Evolutionary conservation across 2,888 invertebrate genomes (phyloP), one percentile per base, ranked within the genome.

Genomic region (Tachystola acroxantha): DNA sequence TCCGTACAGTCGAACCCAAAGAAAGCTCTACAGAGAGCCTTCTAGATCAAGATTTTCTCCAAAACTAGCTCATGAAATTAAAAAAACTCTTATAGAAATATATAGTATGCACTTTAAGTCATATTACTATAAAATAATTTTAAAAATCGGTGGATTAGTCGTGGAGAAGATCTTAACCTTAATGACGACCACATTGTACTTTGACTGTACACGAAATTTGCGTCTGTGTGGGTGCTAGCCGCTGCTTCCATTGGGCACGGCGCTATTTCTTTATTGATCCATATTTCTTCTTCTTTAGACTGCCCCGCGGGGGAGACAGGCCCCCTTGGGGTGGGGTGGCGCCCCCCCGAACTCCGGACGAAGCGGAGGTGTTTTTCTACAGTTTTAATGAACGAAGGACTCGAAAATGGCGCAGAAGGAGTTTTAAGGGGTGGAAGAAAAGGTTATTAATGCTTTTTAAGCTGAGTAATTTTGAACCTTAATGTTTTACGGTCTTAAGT

Each of bases 261-360:
- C 68, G 85, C 84, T 73, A 86, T 86, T 87, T 87, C 87, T 87
- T 87, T 87, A 87, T 87, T 82, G 87, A 87, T 87, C 87, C 87
- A 87, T 87, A 87, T 87, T 87, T 87, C 87, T 87, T 87, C 78
- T 84, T 85, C 85, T 85, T 84, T 65, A 81, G 80, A 80, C 81
- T 78, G 76, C 53, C 76, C 77, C 55, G 52, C 50, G 69, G 58
- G 64, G 55, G 60, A 42, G 44, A 45, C 24, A 37, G 32, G 50
- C 43, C 49, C 46, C 46, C 39, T 27, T 10, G 39, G 39, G 45
- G 48, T 39, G 29, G 12, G 40, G 37, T 43, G 48, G 37, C 37
- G 25, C 36, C 49, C 61, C 60, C n/a, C 25, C 13, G 11, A 27
- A n/a, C 46, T 32, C 53, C 44, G 46, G 47, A 42, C 49, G 42